Evolutionary conservation across 1,140 invertebrate species (phyloP), one percentile per base, ranked within the genome.

Genomic region (Drosophila bipectinata): DNA sequence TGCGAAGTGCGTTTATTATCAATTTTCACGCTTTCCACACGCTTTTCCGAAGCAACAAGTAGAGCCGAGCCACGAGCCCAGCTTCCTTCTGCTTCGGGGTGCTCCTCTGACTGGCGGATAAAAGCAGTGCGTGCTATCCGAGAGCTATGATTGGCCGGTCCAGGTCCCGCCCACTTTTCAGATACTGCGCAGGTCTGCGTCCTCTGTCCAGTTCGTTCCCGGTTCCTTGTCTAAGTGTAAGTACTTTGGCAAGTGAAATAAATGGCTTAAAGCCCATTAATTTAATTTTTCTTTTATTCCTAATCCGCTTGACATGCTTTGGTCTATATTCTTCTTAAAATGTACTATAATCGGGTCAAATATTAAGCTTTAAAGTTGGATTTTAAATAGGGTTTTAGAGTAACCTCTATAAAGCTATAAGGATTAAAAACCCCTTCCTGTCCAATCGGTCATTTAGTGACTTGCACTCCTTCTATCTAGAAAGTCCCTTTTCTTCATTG

Each of bases 1-100:
- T 83, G 79, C 60, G 34, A 63, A 74, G 68, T 81, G 64, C 73
- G 80, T 84, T 84, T 77, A 84, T 84, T 79, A 85, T 84, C 72
- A 87, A 78, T 85, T 87, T 81, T 72, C 73, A 81, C 69, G 66
- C 77, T 63, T 57, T 61, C 63, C 30, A 52, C 41, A 12, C 18
- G 26, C 18, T n/a, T 48, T 51, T 10, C 24, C 39, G 51, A n/a
- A 72, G 74, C 82, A 87, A 87, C 82, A 87, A 87, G 82, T 87
- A 26, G 8, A 60, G 61, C 59, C 58, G 61, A 76, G 37, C 49
- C 9, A 37, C 15, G 32, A 34, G 10, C 39, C 6, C 83, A 82
- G 82, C 82, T 62, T 88, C 83, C 71, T 53, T 41, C 12, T 39
- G 67, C 37, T 69, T 60, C 49, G 52, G 56, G 9, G 5, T 47